Evolutionary conservation across 1,140 invertebrate genomes (phyloP).

Genomic region (Listronotus oregonensis): DNA sequence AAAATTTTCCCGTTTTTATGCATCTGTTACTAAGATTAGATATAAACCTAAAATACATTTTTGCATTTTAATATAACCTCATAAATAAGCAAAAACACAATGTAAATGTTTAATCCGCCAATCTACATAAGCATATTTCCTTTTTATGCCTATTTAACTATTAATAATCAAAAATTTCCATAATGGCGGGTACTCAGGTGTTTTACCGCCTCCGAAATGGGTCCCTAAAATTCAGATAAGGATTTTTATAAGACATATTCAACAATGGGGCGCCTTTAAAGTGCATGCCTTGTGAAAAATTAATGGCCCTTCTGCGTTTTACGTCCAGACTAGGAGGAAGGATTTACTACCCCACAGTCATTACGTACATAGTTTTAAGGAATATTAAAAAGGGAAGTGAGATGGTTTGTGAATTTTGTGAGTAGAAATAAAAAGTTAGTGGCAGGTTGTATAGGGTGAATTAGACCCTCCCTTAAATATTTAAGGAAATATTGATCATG

Average conservation of each 20-base stretch:
- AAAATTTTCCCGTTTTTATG: not conserved
- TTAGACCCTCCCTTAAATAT: too few species aligned
- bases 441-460: too few species aligned
- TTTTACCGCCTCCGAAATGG: conserved; percentile 24
- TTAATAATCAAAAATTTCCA: conserved; percentile 36
- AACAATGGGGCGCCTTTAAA: conserved; percentile 29
- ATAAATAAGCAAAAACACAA: conserved; percentile 16
- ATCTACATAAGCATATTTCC: conserved; percentile 30
- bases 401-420: too few species aligned
- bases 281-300: conserved; percentile 30
- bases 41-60: too few species aligned
- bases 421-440: too few species aligned
- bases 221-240: conserved; percentile 30
- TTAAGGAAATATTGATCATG: too few species aligned
- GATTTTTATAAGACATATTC: conserved; percentile 27
- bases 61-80: not conserved
- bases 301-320: conserved; percentile 26
- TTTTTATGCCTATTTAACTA: conserved; percentile 35
- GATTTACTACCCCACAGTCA: not conserved
- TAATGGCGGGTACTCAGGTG: conserved; percentile 34
- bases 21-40: conserved; percentile 12
- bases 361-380: not conserved
- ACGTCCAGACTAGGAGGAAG: not conserved
- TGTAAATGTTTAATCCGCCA: conserved; percentile 26
- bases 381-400: not conserved